Evolutionary conservation across 2,113 vertebrate genomes (phyloP).

Genomic region (Orthochromis malagaraziensis): DNA sequence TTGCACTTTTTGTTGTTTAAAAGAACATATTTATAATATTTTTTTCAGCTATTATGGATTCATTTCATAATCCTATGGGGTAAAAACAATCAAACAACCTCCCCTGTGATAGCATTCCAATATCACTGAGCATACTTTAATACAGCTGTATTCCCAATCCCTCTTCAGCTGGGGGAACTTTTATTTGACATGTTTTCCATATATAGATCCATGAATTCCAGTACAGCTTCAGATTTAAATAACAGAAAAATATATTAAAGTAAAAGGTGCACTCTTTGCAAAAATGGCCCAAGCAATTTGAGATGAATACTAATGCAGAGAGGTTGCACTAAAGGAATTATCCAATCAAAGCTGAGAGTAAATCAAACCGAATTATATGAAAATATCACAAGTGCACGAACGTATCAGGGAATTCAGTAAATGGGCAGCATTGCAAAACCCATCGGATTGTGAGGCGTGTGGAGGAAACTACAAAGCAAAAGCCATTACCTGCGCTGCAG

Average conservation of each 20-base stretch:
- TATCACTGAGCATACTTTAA: slow-evolving; percentile 15
- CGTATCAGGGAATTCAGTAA: neutral
- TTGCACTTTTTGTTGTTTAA: slow-evolving; percentile 69
- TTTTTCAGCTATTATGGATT: slow-evolving; percentile 22
- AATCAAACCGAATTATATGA: neutral
- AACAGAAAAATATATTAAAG: neutral
- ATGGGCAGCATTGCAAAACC: slow-evolving; percentile 1
- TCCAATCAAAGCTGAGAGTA: neutral
- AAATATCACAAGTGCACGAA: neutral
- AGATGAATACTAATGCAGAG: neutral
- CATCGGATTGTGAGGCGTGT: slow-evolving; percentile 62
- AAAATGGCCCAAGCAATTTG: neutral
- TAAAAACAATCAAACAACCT: neutral
- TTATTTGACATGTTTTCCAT: slow-evolving; percentile 30
- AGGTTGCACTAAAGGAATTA: neutral
- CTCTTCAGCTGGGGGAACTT: neutral
- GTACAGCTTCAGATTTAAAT: slow-evolving; percentile 57
- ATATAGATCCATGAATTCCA: slow-evolving; percentile 35
- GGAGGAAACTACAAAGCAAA: slow-evolving; percentile 41
- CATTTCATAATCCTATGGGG: slow-evolving; percentile 12
- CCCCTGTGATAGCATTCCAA: slow-evolving; percentile 5
- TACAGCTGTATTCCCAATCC: slow-evolving; percentile 15
- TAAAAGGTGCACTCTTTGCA: neutral
- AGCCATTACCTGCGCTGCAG: slow-evolving; percentile 69
- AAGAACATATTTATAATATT: slow-evolving; percentile 18